Evolutionary conservation across 2,113 vertebrate species (phyloP).

Genomic region (Danio rerio): GRCz12tu NC_133191.1:14375501-14376000

Average conservation of each 20-base stretch:
- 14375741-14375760: slow-evolving; percentile 13
- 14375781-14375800: slow-evolving; percentile 27
- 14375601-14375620: slow-evolving; percentile 12
- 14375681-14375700: background rate
- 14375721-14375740: background rate
- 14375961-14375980: background rate
- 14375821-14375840: slow-evolving; percentile 25
- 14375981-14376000: background rate
- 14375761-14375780: slow-evolving; percentile 8
- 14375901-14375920: background rate
- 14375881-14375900: slow-evolving; percentile 9
- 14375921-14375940: background rate
- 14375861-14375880: slow-evolving; percentile 3
- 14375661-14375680: background rate
- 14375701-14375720: background rate
- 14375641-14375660: background rate
- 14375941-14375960: background rate
- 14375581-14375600: no score
- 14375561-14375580: no score
- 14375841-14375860: slow-evolving; percentile 15
- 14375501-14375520: no score
- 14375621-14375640: slow-evolving; percentile 33
- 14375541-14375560: no score
- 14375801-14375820: slow-evolving; percentile 29
- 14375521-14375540: no score